phyloP scores from a whole-genome alignment of 2,113 vertebrate genomes.

The Tylochromis polylepis region DNA sequence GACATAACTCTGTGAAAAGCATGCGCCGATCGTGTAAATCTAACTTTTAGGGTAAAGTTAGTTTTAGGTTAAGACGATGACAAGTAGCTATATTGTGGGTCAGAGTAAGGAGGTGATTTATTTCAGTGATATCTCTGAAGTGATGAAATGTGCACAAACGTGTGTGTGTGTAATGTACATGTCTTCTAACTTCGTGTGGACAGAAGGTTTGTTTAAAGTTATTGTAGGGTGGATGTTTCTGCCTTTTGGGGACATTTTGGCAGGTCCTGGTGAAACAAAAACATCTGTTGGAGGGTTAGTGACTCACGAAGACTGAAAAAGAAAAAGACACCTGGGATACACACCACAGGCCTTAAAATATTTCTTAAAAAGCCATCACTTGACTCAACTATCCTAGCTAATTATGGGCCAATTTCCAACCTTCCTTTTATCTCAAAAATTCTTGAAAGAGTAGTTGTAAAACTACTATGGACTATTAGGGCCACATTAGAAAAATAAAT shows the following conservation, averaged over 20 bases:
- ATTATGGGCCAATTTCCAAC: not conserved
- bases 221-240: not conserved
- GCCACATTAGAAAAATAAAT: not conserved
- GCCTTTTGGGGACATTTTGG: not conserved
- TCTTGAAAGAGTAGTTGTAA: not conserved
- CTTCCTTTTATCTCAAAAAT: not conserved
- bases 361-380: not conserved
- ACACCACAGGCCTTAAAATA: not conserved
- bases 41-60: not conserved
- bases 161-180: too few species aligned
- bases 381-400: not conserved
- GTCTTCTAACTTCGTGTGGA: not conserved
- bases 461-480: not conserved
- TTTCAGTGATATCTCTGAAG: not conserved
- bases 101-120: not conserved
- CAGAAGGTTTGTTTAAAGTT: not conserved
- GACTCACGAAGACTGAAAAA: not conserved
- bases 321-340: not conserved
- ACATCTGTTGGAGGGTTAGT: not conserved
- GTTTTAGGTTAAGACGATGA: not conserved
- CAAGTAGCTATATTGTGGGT: not conserved
- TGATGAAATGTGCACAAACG: too few species aligned
- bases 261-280: accelerated
- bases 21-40: not conserved
- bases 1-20: not conserved